Percentiles rank a stretch among this genome's conserved stretches.
Evolutionary conservation across 2,113 vertebrate genomes (phyloP).

Genomic region (Prinia subflava): DNA sequence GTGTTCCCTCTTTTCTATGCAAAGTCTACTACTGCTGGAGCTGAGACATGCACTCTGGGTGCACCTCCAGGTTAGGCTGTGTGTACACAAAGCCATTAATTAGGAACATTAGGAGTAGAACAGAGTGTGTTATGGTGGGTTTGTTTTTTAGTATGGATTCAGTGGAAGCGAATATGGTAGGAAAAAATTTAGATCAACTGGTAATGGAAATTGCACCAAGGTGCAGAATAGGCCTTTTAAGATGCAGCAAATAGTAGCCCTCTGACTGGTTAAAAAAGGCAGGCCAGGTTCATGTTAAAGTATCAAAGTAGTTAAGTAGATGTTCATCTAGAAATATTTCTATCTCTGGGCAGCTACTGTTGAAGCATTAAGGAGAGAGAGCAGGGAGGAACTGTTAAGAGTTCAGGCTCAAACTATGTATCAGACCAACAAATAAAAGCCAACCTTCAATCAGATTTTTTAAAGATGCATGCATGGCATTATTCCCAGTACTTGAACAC

Average conservation of each 20-base stretch:
- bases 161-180: neutral
- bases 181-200: neutral
- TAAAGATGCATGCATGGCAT: neutral
- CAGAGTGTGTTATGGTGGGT: fast-evolving
- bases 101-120: neutral
- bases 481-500: neutral
- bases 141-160: neutral
- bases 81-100: neutral
- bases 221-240: neutral
- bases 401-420: neutral
- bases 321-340: neutral
- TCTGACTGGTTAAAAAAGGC: neutral
- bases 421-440: neutral
- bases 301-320: neutral
- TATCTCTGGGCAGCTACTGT: neutral
- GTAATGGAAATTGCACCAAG: neutral
- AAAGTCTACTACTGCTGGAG: neutral
- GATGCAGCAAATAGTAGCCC: neutral
- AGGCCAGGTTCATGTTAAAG: neutral
- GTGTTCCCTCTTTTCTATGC: neutral
- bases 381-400: neutral
- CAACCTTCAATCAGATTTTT: neutral
- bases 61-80: neutral
- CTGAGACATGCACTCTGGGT: neutral
- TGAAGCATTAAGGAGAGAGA: neutral